Evolutionary conservation across 2,888 invertebrate species (phyloP), one percentile per base, ranked within the genome.

Genomic region (Ditula angustiorana): DNA sequence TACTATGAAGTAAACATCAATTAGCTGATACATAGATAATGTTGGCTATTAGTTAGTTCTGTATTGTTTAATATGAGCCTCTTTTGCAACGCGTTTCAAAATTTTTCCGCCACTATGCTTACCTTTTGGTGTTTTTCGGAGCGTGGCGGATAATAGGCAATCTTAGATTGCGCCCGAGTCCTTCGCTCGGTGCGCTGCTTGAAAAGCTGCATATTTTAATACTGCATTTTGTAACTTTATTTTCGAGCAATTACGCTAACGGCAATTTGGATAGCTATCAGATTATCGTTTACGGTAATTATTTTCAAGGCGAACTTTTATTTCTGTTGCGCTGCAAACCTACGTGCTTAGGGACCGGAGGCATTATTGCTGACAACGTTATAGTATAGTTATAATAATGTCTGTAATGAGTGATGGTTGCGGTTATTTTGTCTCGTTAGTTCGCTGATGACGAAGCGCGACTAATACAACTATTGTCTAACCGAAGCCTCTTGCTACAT

Each of bases 121-220:
- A 86, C 90, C 88, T 90, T 91, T 92, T 86, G 85, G 81, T 92
- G 91, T 69, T 92, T 91, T 92, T 92, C 91, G 92, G 92, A 92
- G 92, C 92, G 92, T 92, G 86, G 90, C 92, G 89, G 82, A 85
- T 88, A 89, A 90, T 89, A 89, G 89, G 88, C 88, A 90, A 89
- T 91, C 92, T 90, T 90, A 89, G 86, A 87, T 88, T 87, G 87
- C 89, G 85, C 86, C 83, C 82, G 82, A 87, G 92, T 92, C 92
- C 92, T 92, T 92, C 90, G 87, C 74, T 77, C 75, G 60, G 78
- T 79, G 83, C 81, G 81, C 82, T 82, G 81, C 85, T 83, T 83
- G 88, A 88, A 92, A 91, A 90, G 88, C 87, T 85, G 86, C 81
- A 87, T 87, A 86, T 88, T 89, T 88, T 84, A 86, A 84, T 85